Percentiles rank a stretch among this genome's conserved stretches.
Conservation (phyloP, 2,888 invertebrate genomes). For the Holacanthella duospinosa region DNA sequence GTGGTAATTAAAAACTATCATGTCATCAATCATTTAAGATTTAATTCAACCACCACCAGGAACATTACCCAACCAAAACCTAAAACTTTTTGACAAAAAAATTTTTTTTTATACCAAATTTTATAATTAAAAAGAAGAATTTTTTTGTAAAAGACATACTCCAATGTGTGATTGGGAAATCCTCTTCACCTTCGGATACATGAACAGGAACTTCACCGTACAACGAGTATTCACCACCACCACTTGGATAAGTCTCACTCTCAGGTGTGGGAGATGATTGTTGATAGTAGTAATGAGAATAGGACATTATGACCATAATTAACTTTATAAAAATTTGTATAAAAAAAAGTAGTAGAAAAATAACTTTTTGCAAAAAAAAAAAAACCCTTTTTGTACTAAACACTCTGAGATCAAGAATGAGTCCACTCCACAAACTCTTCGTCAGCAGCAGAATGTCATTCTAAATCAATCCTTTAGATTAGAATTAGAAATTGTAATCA, state of each 20-base stretch:
- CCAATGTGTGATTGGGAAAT: slow-evolving; percentile 1
- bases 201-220: not conserved
- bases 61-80: not conserved
- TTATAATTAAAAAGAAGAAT: not conserved
- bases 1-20: not conserved
- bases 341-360: not conserved
- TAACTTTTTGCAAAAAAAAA: not conserved
- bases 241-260: not conserved
- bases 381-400: not conserved
- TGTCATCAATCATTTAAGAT: slow-evolving; percentile 6
- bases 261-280: not conserved
- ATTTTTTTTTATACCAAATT: not conserved
- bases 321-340: not conserved
- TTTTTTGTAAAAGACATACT: not conserved
- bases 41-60: not conserved
- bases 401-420: not conserved
- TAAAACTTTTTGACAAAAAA: not conserved
- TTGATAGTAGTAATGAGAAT: slow-evolving; percentile 3
- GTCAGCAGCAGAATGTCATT: no score
- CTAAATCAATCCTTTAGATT: no score
- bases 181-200: not conserved
- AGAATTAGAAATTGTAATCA: no score
- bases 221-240: not conserved
- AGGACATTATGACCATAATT: slow-evolving; percentile 3
- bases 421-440: not conserved